Percentiles rank a stretch among this genome's conserved stretches.
Evolutionary conservation across 1,140 invertebrate genomes (phyloP).

Genomic region (Laodelphax striatellus): DNA sequence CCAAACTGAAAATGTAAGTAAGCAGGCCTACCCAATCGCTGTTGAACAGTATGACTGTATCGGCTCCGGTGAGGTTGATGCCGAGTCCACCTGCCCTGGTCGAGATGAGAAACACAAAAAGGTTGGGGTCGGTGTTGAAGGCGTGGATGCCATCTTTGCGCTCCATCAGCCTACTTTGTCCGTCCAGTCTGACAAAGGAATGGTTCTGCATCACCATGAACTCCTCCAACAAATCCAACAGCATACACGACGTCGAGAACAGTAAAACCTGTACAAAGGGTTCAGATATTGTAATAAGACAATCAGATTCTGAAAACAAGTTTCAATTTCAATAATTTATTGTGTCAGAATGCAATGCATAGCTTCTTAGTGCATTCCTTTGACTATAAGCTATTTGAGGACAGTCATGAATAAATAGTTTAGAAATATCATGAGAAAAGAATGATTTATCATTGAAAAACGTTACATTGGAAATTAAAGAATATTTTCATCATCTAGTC

Average conservation of each 20-base stretch:
- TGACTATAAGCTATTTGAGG: no score
- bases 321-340: no score
- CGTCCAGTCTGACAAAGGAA: slow-evolving; percentile 53
- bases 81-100: slow-evolving; percentile 56
- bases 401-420: no score
- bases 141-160: slow-evolving; percentile 33
- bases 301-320: no score
- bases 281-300: no score
- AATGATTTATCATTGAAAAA: no score
- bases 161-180: slow-evolving; percentile 31
- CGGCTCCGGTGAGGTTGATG: slow-evolving; percentile 58
- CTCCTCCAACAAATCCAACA: slow-evolving; percentile 60
- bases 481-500: no score
- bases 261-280: slow-evolving; percentile 40
- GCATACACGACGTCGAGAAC: slow-evolving; percentile 55
- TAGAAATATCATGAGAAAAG: no score
- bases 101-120: slow-evolving; percentile 48
- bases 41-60: slow-evolving; percentile 69
- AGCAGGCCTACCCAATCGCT: slow-evolving; percentile 47
- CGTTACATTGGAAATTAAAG: no score
- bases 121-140: slow-evolving; percentile 40
- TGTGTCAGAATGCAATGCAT: no score
- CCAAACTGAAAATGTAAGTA: no score
- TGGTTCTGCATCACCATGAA: slow-evolving; percentile 42
- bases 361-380: no score